Evolutionary conservation across 2,888 invertebrate species (phyloP).

Genomic region (Mythimna impura): DNA sequence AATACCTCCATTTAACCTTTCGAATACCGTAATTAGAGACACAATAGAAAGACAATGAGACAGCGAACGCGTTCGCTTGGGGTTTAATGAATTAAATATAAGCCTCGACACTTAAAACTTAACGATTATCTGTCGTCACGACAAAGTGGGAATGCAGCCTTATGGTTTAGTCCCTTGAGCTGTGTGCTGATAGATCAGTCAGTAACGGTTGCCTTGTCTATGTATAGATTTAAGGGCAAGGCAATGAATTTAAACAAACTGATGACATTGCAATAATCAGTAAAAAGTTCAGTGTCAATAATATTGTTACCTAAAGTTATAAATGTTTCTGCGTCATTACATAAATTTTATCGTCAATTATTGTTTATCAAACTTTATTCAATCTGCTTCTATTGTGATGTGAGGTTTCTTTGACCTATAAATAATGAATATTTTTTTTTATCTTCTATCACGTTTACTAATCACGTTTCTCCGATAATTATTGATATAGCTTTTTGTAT

Average conservation of each 20-base stretch:
- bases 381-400: not conserved
- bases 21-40: too few relatives aligned
- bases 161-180: too few relatives aligned
- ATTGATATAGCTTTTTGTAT: not conserved
- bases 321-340: constrained; percentile 25
- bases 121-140: too few relatives aligned
- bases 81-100: too few relatives aligned
- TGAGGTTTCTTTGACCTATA: constrained; percentile 4
- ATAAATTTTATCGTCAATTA: constrained; percentile 3
- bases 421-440: not conserved
- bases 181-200: too few relatives aligned
- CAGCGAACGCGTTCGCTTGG: too few relatives aligned
- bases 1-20: too few relatives aligned
- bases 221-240: constrained; percentile 1
- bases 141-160: too few relatives aligned
- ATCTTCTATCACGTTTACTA: not conserved
- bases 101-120: too few relatives aligned
- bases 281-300: constrained; percentile 4
- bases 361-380: constrained; percentile 6
- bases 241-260: constrained; percentile 32
- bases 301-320: not conserved
- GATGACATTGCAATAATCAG: constrained; percentile 24
- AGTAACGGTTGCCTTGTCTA: too few relatives aligned
- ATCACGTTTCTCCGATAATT: not conserved
- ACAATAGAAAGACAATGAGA: too few relatives aligned